Base-by-base conservation (phyloP, 2,888 invertebrate genomes). In the Pristionchus fissidentatus region DNA sequence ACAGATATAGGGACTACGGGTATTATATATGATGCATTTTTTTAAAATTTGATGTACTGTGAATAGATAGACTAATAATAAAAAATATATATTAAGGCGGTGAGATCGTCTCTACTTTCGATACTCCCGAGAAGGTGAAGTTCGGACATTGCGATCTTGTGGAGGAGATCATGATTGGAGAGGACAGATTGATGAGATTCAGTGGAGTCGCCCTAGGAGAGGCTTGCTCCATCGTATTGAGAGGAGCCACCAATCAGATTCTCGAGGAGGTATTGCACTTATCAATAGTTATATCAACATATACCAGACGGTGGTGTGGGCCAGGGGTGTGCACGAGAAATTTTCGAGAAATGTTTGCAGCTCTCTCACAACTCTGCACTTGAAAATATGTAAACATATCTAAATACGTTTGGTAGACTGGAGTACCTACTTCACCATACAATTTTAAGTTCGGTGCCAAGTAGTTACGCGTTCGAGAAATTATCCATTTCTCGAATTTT, bases 141-240 rank as follows among this genome's bases (percentile, higher is more conserved):
- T 94, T 99, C 84, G 99, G 99, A 82, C 95, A 95, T 88, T 99
- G 99, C 94, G 96, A 96, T 91, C 93, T 97, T 46, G 98, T 99
- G 92, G 98, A 99, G 93, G 97, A 98, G 94, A 95, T 97, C n/a
- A 96, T 98, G 95, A 97, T 99, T 91, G 99, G 99, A 41, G 99
- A 99, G 93, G 99, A 99, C 92, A 95, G 95, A 84, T 94, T 99
- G 77, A 94, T 99, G 88, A 96, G 97, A 87, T 98, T 99, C 94
- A 88, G 88, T 38, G 92, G 92, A 38, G 92, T 92, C 3, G 88
- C 89, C 32, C 86, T 92, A 22, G 98, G 99, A 38, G 96, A 99
- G 92, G 99, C 99, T 15, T 99, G 99, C 93, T 97, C 97, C 0
- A 95, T 99, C 87, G 95, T 99, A 0, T 95, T 99, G 90, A 95